These are phyloP conservation scores for Teleogryllus oceanicus DNA, from an alignment of 2,888 invertebrate genomes.

Conservation along the genomic window DNA sequence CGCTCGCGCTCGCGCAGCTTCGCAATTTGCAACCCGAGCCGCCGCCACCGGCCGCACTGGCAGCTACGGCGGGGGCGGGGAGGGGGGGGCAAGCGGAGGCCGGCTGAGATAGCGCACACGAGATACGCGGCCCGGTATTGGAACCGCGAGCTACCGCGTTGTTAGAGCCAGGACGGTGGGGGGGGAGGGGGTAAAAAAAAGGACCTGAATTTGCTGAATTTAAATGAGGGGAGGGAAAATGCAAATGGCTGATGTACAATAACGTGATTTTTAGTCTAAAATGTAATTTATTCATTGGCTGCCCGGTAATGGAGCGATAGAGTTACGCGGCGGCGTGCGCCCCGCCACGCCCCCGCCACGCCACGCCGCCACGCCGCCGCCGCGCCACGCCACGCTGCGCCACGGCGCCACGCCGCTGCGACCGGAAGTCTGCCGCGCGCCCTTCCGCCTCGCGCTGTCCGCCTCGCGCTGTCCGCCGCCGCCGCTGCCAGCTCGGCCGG, in stretches of 20 bases:
- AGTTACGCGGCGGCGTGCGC: neutral
- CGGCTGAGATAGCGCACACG: neutral
- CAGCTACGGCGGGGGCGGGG: too few relatives aligned
- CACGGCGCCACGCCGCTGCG: too few relatives aligned
- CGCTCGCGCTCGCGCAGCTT: too few relatives aligned
- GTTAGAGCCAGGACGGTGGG: neutral
- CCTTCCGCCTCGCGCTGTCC: too few relatives aligned
- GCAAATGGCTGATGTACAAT: conserved; percentile 7
- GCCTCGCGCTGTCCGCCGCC: too few relatives aligned
- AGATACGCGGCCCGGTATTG: neutral
- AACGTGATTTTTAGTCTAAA: conserved; percentile 9
- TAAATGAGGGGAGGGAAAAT: conserved; percentile 18
- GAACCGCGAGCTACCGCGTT: neutral
- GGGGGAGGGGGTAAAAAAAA: neutral
- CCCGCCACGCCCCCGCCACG: too few relatives aligned
- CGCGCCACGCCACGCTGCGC: too few relatives aligned
- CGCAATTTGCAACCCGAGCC: too few relatives aligned
- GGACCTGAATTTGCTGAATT: neutral
- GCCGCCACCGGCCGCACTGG: too few relatives aligned
- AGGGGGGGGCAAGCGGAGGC: neutral
- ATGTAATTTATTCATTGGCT: conserved; percentile 18
- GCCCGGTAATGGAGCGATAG: conserved; percentile 7
- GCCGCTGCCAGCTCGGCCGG: too few relatives aligned
- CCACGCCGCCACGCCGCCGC: too few relatives aligned
- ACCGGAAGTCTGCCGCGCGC: too few relatives aligned